These are phyloP conservation scores for Hippopotamyrus pictus DNA, from an alignment of 2,797 vertebrate genomes.

Conservation along the genomic window DNA sequence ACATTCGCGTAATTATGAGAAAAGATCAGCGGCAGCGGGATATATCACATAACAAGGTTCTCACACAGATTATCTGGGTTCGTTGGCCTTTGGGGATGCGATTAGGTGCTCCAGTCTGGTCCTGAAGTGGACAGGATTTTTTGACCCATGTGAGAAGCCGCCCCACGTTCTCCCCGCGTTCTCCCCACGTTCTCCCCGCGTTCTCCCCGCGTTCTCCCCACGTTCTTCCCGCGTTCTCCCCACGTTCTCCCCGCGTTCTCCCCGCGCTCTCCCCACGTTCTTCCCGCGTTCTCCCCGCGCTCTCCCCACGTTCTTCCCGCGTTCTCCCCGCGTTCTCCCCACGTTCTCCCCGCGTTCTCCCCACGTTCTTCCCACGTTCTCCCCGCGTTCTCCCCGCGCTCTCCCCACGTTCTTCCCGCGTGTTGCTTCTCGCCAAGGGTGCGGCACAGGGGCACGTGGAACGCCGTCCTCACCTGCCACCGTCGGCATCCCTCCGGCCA, in stretches of 20 bases:
- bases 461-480: background rate
- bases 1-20: background rate
- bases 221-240: background rate
- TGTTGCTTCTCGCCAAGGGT: background rate
- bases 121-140: background rate
- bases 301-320: no score
- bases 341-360: no score
- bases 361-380: no score
- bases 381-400: no score
- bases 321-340: no score
- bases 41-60: conserved; percentile 9
- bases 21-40: background rate
- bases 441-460: background rate
- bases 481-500: background rate
- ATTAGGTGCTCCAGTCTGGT: background rate
- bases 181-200: no score
- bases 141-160: background rate
- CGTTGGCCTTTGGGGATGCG: background rate
- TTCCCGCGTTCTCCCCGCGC: no score
- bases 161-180: no score
- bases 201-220: no score
- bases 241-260: no score
- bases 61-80: conserved; percentile 7
- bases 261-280: no score
- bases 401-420: no score